phyloP scores from a whole-genome alignment of 2,797 vertebrate species.

The Caiman crocodilus region DNA sequence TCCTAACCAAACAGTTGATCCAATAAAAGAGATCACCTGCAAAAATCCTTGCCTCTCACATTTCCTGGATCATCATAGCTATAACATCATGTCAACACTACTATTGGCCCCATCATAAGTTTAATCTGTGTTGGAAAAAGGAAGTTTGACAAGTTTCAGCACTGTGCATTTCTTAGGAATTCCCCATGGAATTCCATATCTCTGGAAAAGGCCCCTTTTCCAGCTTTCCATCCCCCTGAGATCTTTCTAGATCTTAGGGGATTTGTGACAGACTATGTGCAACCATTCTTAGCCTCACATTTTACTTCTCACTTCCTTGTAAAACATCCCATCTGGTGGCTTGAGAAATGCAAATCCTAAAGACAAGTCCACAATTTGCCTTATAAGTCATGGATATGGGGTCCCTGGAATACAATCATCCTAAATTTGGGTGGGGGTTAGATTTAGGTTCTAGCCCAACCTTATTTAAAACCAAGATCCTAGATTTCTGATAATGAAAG shows the following conservation, averaged over 20 bases:
- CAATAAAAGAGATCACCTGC: no score
- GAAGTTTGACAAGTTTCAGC: rapidly evolving
- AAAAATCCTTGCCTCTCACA: no score
- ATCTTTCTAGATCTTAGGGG: not conserved
- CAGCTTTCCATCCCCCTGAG: no score
- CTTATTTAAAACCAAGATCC: not conserved
- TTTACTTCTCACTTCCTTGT: not conserved
- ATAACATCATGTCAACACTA: no score
- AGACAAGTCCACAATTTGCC: not conserved
- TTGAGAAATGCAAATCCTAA: not conserved
- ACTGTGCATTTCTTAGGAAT: not conserved
- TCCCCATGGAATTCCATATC: no score
- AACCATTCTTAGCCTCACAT: not conserved
- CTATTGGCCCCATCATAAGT: no score
- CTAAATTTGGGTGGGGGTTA: not conserved
- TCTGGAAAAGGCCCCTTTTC: no score
- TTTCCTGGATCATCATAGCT: no score
- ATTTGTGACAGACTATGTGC: not conserved
- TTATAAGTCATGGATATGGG: not conserved
- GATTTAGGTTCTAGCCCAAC: not conserved
- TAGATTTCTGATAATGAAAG: not conserved
- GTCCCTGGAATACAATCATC: not conserved
- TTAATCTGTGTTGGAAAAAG: not conserved
- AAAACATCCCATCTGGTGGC: not conserved
- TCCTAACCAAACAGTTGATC: no score